Conservation (phyloP, 2,888 invertebrate genomes). For the Ichneumon xanthorius region DNA sequence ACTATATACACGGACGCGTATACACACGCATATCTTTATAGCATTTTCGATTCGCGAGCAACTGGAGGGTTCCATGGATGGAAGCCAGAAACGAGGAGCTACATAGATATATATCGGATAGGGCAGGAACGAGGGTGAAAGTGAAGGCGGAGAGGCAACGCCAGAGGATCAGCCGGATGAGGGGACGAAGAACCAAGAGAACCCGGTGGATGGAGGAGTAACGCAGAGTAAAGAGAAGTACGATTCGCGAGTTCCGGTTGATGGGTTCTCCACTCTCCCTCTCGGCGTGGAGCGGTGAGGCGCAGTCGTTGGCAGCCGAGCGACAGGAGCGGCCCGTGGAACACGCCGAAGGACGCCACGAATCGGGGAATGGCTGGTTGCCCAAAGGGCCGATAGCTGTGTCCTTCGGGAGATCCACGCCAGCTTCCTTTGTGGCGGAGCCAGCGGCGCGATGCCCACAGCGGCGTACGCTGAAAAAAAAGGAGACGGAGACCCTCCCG, state of each 20-base stretch:
- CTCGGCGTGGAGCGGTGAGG: not conserved
- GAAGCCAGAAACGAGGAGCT: slow-evolving; percentile 58
- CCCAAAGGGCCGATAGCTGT: slow-evolving; percentile 44
- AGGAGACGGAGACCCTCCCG: slow-evolving; percentile 19
- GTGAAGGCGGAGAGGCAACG: slow-evolving; percentile 27
- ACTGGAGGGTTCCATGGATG: slow-evolving; percentile 48
- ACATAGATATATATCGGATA: slow-evolving; percentile 41
- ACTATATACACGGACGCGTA: not conserved
- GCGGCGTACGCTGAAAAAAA: slow-evolving; percentile 32
- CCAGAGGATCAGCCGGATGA: slow-evolving; percentile 52
- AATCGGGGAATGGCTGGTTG: slow-evolving; percentile 1
- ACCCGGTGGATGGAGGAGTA: slow-evolving; percentile 56
- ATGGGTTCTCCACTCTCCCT: slow-evolving; percentile 41
- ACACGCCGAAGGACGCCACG: slow-evolving; percentile 31
- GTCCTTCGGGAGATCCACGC: not conserved
- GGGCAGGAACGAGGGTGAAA: slow-evolving; percentile 31
- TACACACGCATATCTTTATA: slow-evolving; percentile 20
- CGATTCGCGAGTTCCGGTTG: slow-evolving; percentile 60
- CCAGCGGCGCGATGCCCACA: slow-evolving; percentile 15
- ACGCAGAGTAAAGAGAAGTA: slow-evolving; percentile 47
- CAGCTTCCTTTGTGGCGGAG: slow-evolving; percentile 62
- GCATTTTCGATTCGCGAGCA: slow-evolving; percentile 62
- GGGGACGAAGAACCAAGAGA: slow-evolving; percentile 50
- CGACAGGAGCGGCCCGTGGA: slow-evolving; percentile 42
- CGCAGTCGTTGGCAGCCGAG: slow-evolving; percentile 49